These are phyloP conservation scores for Cherax destructor DNA, from an alignment of 1,140 invertebrate species.

Conservation along the genomic window DNA sequence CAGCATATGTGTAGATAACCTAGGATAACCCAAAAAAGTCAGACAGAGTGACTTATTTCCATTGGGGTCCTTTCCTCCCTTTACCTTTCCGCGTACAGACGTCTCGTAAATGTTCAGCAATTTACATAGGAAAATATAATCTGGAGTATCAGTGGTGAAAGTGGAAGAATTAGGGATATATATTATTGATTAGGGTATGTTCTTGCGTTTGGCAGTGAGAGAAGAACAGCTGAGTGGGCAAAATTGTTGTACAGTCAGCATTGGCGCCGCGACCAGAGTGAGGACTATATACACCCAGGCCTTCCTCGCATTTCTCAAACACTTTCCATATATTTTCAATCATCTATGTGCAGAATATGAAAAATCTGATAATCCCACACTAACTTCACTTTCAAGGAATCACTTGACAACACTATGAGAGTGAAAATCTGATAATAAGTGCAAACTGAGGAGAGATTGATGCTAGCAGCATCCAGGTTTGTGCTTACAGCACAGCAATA, in stretches of 20 bases:
- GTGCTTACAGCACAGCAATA: background rate
- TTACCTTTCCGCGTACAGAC: background rate
- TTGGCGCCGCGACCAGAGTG: constrained; percentile 34
- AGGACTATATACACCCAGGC: constrained; percentile 21
- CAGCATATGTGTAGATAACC: too few relatives aligned
- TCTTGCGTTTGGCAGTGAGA: constrained; percentile 4
- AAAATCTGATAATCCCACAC: background rate
- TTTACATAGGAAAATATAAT: background rate
- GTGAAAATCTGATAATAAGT: too few relatives aligned
- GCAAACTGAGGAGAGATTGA: too few relatives aligned
- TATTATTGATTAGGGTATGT: background rate
- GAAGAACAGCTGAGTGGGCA: constrained; percentile 10
- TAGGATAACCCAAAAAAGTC: too few relatives aligned
- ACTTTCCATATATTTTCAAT: constrained; percentile 3
- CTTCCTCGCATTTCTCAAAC: constrained; percentile 24
- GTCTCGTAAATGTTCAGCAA: background rate
- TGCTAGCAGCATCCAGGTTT: too few relatives aligned
- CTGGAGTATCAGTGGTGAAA: background rate
- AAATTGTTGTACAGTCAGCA: constrained; percentile 28
- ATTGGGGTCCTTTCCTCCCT: background rate
- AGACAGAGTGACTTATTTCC: too few relatives aligned
- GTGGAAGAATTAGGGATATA: background rate
- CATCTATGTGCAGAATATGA: background rate
- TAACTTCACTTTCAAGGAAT: too few relatives aligned
- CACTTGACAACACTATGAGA: too few relatives aligned